These are phyloP conservation scores for Eunapius fragilis DNA, from an alignment of 37 sponge, comb jelly and placozoan genomes.

Conservation along the genomic window DNA sequence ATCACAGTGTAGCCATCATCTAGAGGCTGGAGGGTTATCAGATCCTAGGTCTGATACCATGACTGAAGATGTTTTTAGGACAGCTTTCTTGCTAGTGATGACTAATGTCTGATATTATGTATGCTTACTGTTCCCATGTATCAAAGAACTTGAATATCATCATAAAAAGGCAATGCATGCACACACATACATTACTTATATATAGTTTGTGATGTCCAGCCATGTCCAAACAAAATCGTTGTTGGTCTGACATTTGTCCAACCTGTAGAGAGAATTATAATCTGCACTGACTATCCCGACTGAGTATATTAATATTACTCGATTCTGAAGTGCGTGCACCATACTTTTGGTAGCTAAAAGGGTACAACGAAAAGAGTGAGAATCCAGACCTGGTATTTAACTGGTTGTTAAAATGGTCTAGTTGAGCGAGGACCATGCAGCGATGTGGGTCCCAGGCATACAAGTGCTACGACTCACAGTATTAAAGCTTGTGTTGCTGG, in stretches of 20 bases:
- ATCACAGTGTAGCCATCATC: too few species aligned
- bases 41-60: background rate
- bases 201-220: background rate
- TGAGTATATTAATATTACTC: too few species aligned
- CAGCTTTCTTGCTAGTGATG: slow-evolving; percentile 25
- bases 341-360: too few species aligned
- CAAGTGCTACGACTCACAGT: too few species aligned
- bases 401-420: too few species aligned
- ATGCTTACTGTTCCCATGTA: background rate
- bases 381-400: too few species aligned
- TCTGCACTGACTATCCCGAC: too few species aligned
- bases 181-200: background rate
- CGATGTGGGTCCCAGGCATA: too few species aligned
- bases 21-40: background rate
- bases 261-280: slow-evolving; percentile 10
- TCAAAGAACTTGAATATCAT: background rate
- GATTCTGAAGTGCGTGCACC: too few species aligned
- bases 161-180: background rate
- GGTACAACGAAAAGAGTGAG: too few species aligned
- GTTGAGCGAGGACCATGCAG: too few species aligned
- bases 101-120: background rate
- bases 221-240: slow-evolving; percentile 16
- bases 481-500: too few species aligned
- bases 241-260: slow-evolving; percentile 42
- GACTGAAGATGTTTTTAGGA: background rate